These are phyloP conservation scores for Hormaphis cornu DNA, from an alignment of 1,140 invertebrate genomes.

Conservation along the genomic window DNA sequence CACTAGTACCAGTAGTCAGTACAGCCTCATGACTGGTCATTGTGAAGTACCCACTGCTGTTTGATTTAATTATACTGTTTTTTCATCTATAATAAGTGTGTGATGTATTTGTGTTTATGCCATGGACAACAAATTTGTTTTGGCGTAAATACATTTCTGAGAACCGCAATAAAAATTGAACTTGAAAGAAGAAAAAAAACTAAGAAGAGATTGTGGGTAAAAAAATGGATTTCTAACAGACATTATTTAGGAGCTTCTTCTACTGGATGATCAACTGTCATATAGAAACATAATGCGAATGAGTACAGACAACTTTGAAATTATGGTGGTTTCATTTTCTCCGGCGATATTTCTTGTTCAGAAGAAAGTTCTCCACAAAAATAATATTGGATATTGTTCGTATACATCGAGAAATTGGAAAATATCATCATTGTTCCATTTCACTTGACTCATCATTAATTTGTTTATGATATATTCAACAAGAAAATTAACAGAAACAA, in stretches of 20 bases:
- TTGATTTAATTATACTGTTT: conserved; percentile 8
- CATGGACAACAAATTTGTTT: conserved; percentile 1
- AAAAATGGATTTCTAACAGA: conserved; percentile 5
- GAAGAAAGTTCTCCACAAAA: not conserved
- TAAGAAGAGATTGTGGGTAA: conserved; percentile 1
- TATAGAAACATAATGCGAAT: too few species aligned
- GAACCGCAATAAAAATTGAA: conserved; percentile 3
- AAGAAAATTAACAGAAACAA: too few species aligned
- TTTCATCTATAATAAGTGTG: conserved; percentile 1
- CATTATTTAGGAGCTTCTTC: too few species aligned
- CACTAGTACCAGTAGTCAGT: not conserved
- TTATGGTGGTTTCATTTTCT: too few species aligned
- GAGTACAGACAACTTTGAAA: too few species aligned
- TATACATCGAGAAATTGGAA: too few species aligned
- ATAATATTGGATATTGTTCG: not conserved
- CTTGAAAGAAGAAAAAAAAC: not conserved
- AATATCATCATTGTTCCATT: too few species aligned
- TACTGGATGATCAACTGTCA: too few species aligned
- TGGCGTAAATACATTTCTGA: not conserved
- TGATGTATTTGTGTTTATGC: not conserved
- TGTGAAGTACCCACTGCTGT: not conserved
- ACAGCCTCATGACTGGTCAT: conserved; percentile 1
- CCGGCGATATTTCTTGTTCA: too few species aligned
- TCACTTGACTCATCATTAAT: too few species aligned
- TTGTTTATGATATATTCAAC: too few species aligned